A percentile compares a stretch with the other conserved stretches of the same genome.
phyloP scores from a whole-genome alignment of 2,113 vertebrate species.

The Struthidea cinerea region DNA sequence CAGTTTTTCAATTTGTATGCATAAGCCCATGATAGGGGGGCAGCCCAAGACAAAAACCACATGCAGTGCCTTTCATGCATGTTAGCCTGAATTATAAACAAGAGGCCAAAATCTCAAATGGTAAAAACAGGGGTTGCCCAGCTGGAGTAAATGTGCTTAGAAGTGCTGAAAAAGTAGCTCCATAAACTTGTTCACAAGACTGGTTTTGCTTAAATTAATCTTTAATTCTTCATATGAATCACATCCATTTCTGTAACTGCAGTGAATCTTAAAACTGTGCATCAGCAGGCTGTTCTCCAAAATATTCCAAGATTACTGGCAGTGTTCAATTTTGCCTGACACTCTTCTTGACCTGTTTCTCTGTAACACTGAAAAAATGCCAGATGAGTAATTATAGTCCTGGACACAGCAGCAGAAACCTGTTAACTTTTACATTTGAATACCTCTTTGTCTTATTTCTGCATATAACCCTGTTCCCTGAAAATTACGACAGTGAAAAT shows the following conservation, averaged over 20 bases:
- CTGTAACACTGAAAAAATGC: neutral
- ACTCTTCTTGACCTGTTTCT: neutral
- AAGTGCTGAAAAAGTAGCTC: neutral
- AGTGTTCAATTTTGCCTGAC: neutral
- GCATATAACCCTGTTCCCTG: neutral
- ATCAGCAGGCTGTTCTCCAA: neutral
- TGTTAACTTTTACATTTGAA: neutral
- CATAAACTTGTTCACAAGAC: neutral
- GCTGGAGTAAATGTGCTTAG: slow-evolving; percentile 15
- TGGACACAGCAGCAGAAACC: neutral
- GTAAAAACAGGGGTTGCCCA: slow-evolving; percentile 8
- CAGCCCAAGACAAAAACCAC: slow-evolving; percentile 47
- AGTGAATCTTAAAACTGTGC: neutral
- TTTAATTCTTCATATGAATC: neutral
- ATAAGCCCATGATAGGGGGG: slow-evolving; percentile 12
- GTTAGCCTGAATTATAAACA: slow-evolving; percentile 46
- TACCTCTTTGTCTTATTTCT: neutral
- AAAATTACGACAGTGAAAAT: neutral
- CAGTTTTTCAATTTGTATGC: slow-evolving; percentile 31
- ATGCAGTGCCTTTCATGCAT: slow-evolving; percentile 38
- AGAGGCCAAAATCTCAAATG: slow-evolving; percentile 27
- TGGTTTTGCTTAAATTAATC: slow-evolving; percentile 1
- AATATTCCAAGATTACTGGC: neutral
- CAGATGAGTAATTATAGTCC: neutral
- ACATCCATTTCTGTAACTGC: neutral